Percentiles rank a stretch among this genome's conserved stretches.
Evolutionary conservation across 2,113 vertebrate species (phyloP).

Genomic region (Cryptomyrus ogoouensis): DNA sequence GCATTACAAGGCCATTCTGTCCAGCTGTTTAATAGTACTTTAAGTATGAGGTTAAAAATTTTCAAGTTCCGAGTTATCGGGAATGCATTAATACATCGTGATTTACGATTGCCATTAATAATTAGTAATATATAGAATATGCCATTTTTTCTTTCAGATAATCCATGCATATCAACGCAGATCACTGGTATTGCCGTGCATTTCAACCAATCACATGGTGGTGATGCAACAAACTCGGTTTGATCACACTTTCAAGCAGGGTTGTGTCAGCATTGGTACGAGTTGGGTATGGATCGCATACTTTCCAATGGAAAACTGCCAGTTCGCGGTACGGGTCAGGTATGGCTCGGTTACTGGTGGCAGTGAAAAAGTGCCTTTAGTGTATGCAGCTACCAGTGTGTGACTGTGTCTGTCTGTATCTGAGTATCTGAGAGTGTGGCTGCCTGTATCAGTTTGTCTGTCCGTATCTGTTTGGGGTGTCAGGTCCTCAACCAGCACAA

Average conservation of each 20-base stretch:
- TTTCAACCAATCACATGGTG: neutral
- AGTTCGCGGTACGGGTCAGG: neutral
- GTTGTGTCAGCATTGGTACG: neutral
- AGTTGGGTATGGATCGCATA: neutral
- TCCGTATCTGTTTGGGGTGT: neutral
- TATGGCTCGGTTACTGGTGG: neutral
- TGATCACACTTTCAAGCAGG: neutral
- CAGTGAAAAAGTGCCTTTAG: neutral
- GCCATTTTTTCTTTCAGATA: neutral
- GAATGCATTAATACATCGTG: neutral
- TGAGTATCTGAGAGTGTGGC: neutral
- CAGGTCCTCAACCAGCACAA: neutral
- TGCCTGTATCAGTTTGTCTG: neutral
- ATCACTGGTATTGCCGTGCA: neutral
- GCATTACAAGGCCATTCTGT: neutral
- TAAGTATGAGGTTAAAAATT: neutral
- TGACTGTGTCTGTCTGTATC: neutral
- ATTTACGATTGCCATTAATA: neutral
- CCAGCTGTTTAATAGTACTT: neutral
- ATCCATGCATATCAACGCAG: neutral
- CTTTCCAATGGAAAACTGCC: neutral
- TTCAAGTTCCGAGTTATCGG: neutral
- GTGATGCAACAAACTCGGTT: neutral
- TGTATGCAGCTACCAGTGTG: neutral
- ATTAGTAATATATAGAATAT: neutral